A percentile compares a stretch with the other conserved stretches of the same genome.
phyloP scores from a whole-genome alignment of 1,140 invertebrate species.

The Trichonephila clavipes region DNA sequence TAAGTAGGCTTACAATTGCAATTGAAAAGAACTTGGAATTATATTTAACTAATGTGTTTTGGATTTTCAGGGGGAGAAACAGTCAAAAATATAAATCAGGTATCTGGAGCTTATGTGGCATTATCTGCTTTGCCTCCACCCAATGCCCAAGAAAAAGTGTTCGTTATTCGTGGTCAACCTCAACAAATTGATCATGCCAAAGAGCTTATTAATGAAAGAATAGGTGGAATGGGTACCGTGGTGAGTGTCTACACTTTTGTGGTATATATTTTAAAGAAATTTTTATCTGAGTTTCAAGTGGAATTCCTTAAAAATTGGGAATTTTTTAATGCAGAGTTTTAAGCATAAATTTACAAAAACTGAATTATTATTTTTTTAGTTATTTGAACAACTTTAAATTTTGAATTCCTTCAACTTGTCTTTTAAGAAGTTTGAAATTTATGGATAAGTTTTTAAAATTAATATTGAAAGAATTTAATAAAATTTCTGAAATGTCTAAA shows the following conservation, averaged over 20 bases:
- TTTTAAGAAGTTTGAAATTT: no score
- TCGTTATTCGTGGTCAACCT: constrained; percentile 89
- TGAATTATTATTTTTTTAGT: not conserved
- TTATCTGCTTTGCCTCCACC: constrained; percentile 84
- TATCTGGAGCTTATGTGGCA: constrained; percentile 82
- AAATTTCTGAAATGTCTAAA: no score
- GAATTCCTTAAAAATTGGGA: no score
- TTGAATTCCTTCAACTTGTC: no score
- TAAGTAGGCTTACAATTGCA: not conserved
- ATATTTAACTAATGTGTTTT: not conserved
- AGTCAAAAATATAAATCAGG: constrained; percentile 81
- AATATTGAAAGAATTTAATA: no score
- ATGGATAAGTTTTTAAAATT: no score
- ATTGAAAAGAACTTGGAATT: not conserved
- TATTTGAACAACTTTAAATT: no score
- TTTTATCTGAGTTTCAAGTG: no score
- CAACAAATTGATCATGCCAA: constrained; percentile 97
- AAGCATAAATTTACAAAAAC: not conserved
- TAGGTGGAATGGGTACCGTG: constrained; percentile 84
- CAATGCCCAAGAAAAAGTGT: constrained; percentile 90
- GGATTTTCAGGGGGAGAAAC: constrained; percentile 82
- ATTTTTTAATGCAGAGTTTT: no score
- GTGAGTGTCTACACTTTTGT: constrained; percentile 17
- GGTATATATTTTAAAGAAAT: not conserved
- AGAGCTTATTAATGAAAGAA: constrained; percentile 95